These are phyloP conservation scores for Poecilia latipinna DNA, from an alignment of 2,113 vertebrate genomes.

Conservation along the genomic window DNA sequence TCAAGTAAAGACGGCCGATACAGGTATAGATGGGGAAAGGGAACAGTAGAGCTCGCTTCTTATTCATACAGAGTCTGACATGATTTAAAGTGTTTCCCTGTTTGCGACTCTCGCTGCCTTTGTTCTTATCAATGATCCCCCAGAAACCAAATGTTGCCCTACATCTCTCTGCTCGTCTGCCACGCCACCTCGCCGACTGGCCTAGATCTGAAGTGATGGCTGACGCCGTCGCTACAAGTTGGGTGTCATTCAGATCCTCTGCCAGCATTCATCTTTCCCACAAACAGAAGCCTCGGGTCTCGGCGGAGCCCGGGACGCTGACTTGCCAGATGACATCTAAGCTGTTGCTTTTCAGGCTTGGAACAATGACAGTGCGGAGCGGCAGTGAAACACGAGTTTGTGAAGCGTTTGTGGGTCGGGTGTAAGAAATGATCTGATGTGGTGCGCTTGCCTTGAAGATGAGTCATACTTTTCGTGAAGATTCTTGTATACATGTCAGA, in stretches of 20 bases:
- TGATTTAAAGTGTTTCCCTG: conserved; percentile 4
- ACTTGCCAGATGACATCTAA: conserved; percentile 41
- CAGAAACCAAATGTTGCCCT: conserved; percentile 36
- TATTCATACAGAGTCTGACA: conserved; percentile 10
- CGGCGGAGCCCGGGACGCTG: conserved; percentile 42
- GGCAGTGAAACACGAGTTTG: conserved; percentile 14
- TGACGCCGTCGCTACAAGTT: conserved; percentile 43
- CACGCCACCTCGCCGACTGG: conserved; percentile 40
- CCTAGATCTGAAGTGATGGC: conserved; percentile 65
- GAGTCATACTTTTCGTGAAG: conserved; percentile 30
- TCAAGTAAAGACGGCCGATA: conserved; percentile 11
- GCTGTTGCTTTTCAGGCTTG: conserved; percentile 47
- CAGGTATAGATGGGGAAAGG: background rate
- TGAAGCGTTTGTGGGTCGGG: conserved; percentile 2
- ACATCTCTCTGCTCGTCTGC: conserved; percentile 41
- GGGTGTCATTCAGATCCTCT: conserved; percentile 59
- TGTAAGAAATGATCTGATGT: conserved; percentile 28
- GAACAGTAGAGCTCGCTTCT: background rate
- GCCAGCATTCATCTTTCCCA: conserved; percentile 61
- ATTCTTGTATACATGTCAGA: background rate
- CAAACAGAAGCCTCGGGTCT: conserved; percentile 57
- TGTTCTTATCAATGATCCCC: conserved; percentile 51
- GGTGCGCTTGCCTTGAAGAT: conserved; percentile 9
- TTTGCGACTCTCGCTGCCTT: conserved; percentile 19
- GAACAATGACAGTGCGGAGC: conserved; percentile 20